Evolutionary conservation across 1,140 invertebrate species (phyloP).

Genomic region (Bathynomus jamesi): DNA sequence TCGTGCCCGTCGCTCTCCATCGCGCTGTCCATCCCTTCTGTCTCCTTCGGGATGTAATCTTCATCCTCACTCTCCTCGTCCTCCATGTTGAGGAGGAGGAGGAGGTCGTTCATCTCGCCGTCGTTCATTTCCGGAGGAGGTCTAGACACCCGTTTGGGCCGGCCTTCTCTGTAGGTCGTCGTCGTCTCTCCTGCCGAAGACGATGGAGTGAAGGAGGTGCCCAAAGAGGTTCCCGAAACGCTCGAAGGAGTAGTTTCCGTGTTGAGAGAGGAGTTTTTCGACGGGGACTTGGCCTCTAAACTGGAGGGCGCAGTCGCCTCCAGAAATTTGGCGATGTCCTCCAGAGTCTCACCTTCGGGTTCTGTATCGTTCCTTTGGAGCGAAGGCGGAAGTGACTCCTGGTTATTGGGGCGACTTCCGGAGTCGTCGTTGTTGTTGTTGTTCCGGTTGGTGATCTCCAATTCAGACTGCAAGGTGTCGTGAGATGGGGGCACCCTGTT

Average conservation of each 20-base stretch:
- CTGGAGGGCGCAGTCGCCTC: slow-evolving; percentile 21
- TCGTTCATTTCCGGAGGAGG: slow-evolving; percentile 26
- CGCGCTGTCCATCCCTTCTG: slow-evolving; percentile 17
- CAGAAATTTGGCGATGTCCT: slow-evolving; percentile 29
- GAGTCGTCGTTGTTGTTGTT: too few relatives aligned
- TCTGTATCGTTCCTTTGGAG: slow-evolving; percentile 13
- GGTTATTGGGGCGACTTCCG: too few relatives aligned
- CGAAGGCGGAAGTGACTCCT: too few relatives aligned
- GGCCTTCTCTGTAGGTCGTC: slow-evolving; percentile 23
- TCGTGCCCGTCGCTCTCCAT: slow-evolving; percentile 24
- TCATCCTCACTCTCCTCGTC: slow-evolving; percentile 37
- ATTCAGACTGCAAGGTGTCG: too few relatives aligned
- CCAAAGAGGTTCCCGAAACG: not conserved
- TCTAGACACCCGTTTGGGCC: slow-evolving; percentile 27
- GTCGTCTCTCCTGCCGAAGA: not conserved
- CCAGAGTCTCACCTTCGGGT: slow-evolving; percentile 26
- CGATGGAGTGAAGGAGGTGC: not conserved
- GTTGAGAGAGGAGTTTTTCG: not conserved
- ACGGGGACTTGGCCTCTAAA: not conserved
- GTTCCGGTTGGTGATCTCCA: too few relatives aligned
- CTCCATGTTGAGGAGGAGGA: slow-evolving; percentile 35
- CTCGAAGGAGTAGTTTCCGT: not conserved
- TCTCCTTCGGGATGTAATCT: slow-evolving; percentile 34
- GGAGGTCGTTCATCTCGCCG: slow-evolving; percentile 32
- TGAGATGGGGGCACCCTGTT: not conserved